Percentiles rank a stretch among this genome's conserved stretches.
Evolutionary conservation across 1,140 invertebrate species (phyloP).

Genomic region (Caerostris darwini): DNA sequence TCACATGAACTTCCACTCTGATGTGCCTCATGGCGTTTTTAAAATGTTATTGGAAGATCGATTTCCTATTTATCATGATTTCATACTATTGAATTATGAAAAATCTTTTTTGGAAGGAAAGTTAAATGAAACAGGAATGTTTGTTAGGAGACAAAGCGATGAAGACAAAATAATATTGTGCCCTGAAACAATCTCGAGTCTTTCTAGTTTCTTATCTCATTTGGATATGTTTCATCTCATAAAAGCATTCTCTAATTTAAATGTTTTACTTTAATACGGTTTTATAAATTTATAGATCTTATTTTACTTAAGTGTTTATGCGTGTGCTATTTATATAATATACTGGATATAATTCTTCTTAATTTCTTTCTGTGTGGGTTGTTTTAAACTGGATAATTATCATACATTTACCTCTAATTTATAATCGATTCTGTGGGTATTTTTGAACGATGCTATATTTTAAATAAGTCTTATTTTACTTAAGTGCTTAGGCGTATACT

Average conservation of each 20-base stretch:
- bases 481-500: too few relatives aligned
- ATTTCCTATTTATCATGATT: neutral
- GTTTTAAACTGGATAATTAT: too few relatives aligned
- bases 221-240: neutral
- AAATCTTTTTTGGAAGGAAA: neutral
- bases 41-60: neutral
- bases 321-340: too few relatives aligned
- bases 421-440: too few relatives aligned
- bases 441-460: too few relatives aligned
- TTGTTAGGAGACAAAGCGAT: neutral
- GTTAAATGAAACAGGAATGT: neutral
- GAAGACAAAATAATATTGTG: neutral
- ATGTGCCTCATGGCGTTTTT: neutral
- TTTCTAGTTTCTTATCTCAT: neutral
- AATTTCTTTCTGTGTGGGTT: too few relatives aligned
- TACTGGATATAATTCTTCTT: too few relatives aligned
- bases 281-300: too few relatives aligned
- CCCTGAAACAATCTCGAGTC: neutral
- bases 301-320: too few relatives aligned
- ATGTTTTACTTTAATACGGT: too few relatives aligned
- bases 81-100: neutral
- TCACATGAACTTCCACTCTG: neutral
- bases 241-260: too few relatives aligned
- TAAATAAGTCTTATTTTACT: fast-evolving
- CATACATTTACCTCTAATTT: too few relatives aligned